phyloP scores from a whole-genome alignment of 1,140 invertebrate species.

The Glossosoma conforme region DNA sequence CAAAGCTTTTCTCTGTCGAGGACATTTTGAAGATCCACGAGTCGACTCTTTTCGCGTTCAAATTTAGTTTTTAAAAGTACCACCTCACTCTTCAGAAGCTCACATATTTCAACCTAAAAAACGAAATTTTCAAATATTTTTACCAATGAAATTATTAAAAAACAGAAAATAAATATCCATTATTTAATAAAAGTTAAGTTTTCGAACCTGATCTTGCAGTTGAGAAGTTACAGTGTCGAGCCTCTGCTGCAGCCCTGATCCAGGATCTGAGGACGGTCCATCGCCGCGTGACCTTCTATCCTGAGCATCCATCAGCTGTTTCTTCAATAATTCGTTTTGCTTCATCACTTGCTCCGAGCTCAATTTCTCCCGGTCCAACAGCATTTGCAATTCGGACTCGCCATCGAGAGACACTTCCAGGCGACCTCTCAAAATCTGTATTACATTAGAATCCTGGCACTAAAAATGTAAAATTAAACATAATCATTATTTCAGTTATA shows the following conservation, averaged over 20 bases:
- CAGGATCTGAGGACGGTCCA: background rate
- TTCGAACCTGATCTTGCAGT: constrained; percentile 24
- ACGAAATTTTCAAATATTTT: background rate
- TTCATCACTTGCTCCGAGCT: constrained; percentile 50
- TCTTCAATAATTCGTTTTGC: constrained; percentile 29
- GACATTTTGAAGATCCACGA: constrained; percentile 42
- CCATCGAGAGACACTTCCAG: constrained; percentile 57
- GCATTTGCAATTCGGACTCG: constrained; percentile 57
- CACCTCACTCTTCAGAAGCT: constrained; percentile 47
- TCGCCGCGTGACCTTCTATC: constrained; percentile 2
- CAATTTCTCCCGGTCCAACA: constrained; percentile 51
- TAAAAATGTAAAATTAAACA: constrained; percentile 33
- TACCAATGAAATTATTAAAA: background rate
- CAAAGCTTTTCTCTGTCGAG: constrained; percentile 44
- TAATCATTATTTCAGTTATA: background rate
- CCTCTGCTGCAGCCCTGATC: constrained; percentile 13
- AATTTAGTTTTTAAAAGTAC: constrained; percentile 49
- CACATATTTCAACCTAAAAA: constrained; percentile 40
- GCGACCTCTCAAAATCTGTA: constrained; percentile 56
- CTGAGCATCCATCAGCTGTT: constrained; percentile 15
- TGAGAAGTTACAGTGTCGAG: constrained; percentile 9
- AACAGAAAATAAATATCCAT: background rate
- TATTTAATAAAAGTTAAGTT: background rate
- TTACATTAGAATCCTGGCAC: constrained; percentile 57
- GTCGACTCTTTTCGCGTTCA: constrained; percentile 44